Evolutionary conservation across 2,888 invertebrate species (phyloP).

Genomic region (Elegia similella): DNA sequence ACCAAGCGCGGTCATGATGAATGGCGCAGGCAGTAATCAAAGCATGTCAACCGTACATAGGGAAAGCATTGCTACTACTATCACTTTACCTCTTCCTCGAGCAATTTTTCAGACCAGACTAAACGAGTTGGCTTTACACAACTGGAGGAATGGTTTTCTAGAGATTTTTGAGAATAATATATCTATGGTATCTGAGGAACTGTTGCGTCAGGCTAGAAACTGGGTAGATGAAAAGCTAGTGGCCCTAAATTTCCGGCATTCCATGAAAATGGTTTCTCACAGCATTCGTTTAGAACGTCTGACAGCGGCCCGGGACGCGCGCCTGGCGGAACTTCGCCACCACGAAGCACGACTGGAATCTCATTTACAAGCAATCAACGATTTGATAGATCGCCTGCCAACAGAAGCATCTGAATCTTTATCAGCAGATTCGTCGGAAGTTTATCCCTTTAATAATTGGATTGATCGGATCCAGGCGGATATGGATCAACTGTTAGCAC

Average conservation of each 20-base stretch:
- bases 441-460: constrained; percentile 57
- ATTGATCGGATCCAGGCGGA: constrained; percentile 41
- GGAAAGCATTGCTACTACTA: background rate
- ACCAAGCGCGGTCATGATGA: background rate
- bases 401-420: constrained; percentile 45
- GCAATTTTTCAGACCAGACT: constrained; percentile 56
- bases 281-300: constrained; percentile 57
- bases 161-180: constrained; percentile 58
- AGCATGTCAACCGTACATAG: background rate
- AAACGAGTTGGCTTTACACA: constrained; percentile 49
- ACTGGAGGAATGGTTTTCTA: constrained; percentile 65
- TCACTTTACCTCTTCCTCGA: constrained; percentile 38
- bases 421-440: constrained; percentile 41
- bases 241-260: constrained; percentile 53
- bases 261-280: constrained; percentile 58
- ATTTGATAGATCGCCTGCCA: constrained; percentile 45
- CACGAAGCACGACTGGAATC: constrained; percentile 56
- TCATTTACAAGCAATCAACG: constrained; percentile 53
- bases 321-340: constrained; percentile 49
- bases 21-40: constrained; percentile 21
- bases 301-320: constrained; percentile 44
- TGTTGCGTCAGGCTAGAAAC: constrained; percentile 46
- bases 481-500: constrained; percentile 38
- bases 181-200: constrained; percentile 46
- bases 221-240: constrained; percentile 57